phyloP scores from a whole-genome alignment of 2,797 vertebrate species.

The Capromys pilorides region DNA sequence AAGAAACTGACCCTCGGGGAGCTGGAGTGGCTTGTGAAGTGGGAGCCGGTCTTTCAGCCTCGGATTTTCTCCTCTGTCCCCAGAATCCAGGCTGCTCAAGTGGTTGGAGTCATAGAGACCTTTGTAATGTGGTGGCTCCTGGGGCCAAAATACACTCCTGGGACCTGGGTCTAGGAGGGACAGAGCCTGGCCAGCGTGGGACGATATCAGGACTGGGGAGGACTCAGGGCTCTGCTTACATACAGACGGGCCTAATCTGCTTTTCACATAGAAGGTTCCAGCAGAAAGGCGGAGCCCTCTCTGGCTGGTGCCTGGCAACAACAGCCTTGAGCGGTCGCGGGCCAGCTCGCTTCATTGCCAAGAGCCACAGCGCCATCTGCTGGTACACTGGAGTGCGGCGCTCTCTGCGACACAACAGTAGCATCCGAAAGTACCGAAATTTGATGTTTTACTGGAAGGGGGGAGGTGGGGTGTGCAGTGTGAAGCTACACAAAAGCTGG shows the following conservation, averaged over 20 bases:
- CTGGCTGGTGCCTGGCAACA: too few species aligned
- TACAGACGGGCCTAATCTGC: background rate
- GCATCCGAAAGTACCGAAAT: background rate
- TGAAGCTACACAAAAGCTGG: background rate
- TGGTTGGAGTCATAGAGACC: accelerated
- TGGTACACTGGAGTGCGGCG: accelerated
- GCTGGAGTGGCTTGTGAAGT: background rate
- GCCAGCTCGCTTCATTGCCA: accelerated
- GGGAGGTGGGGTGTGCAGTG: background rate
- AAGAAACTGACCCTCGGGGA: background rate
- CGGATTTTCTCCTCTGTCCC: background rate
- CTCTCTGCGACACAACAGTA: background rate
- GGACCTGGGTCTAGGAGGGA: background rate
- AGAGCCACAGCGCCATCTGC: slow-evolving; percentile 49
- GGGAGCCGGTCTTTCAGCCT: background rate
- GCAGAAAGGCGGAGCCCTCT: background rate
- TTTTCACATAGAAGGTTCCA: background rate
- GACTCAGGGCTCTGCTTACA: background rate
- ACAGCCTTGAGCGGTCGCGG: accelerated
- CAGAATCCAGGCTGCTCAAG: background rate
- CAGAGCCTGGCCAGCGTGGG: background rate
- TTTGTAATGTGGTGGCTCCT: background rate
- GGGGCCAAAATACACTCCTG: background rate
- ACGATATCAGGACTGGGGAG: background rate
- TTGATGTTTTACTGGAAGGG: background rate